phyloP scores from a whole-genome alignment of 2,888 invertebrate species.

The Volucella inflata region DNA sequence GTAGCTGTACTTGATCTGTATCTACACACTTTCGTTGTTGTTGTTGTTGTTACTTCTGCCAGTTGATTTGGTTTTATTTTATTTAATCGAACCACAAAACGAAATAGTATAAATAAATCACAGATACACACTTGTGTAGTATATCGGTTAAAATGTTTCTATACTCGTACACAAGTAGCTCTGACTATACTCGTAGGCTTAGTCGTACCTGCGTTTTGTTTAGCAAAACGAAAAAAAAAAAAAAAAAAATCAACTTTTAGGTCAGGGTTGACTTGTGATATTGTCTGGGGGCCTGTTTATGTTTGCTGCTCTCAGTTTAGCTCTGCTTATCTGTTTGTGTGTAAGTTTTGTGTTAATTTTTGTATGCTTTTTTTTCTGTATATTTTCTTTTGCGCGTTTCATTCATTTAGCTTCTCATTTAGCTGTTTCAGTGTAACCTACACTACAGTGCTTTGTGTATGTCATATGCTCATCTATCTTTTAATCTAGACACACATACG shows the following conservation, averaged over 20 bases:
- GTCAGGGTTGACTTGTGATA: conserved; percentile 83
- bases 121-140: conserved; percentile 18
- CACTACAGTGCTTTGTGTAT: conserved; percentile 53
- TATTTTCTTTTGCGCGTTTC: conserved; percentile 45
- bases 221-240: conserved; percentile 75
- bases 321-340: conserved; percentile 58
- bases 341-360: conserved; percentile 72
- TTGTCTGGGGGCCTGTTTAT: conserved; percentile 76
- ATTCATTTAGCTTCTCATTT: conserved; percentile 57
- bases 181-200: neutral
- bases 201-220: conserved; percentile 41
- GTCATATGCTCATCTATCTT: conserved; percentile 37
- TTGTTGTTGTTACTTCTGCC: conserved; percentile 9
- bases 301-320: conserved; percentile 76
- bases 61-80: conserved; percentile 34
- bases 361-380: conserved; percentile 34
- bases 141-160: conserved; percentile 46
- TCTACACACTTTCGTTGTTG: conserved; percentile 17
- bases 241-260: conserved; percentile 80
- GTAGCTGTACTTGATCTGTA: conserved; percentile 55
- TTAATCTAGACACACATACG: conserved; percentile 8
- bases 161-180: conserved; percentile 3
- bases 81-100: conserved; percentile 68
- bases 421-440: conserved; percentile 44
- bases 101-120: conserved; percentile 62